Conservation (phyloP, 2,113 vertebrate genomes). For the Coracopsis vasa region DNA sequence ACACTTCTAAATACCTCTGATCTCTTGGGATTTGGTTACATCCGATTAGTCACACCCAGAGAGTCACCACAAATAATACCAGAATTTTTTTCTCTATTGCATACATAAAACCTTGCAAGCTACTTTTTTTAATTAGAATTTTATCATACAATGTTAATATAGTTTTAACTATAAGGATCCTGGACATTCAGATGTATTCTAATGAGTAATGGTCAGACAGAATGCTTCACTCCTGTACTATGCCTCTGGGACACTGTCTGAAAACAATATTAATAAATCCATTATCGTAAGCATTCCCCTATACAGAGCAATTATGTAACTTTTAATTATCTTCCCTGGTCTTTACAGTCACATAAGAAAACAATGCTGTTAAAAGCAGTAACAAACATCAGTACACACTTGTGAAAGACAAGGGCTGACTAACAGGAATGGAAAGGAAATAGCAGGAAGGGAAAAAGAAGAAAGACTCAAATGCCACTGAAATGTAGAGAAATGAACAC, state of each 20-base stretch:
- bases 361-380: not conserved
- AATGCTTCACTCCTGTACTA: not conserved
- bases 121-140: not conserved
- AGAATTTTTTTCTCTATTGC: not conserved
- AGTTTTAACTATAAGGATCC: not conserved
- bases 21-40: not conserved
- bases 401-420: not conserved
- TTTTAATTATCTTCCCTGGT: not conserved
- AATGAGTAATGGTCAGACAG: not conserved
- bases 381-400: not conserved
- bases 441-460: not conserved
- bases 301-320: not conserved
- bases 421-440: not conserved
- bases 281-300: not conserved
- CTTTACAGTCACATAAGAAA: not conserved
- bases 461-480: not conserved
- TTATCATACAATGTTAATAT: not conserved
- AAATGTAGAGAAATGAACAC: not conserved
- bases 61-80: not conserved
- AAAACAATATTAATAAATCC: not conserved
- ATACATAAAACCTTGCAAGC: not conserved
- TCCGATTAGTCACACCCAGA: not conserved
- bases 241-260: not conserved
- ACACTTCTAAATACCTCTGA: not conserved
- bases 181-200: not conserved